A percentile compares a stretch with the other conserved stretches of the same genome.
Evolutionary conservation across 2,797 vertebrate genomes (phyloP).

Genomic region (Alosa sapidissima): DNA sequence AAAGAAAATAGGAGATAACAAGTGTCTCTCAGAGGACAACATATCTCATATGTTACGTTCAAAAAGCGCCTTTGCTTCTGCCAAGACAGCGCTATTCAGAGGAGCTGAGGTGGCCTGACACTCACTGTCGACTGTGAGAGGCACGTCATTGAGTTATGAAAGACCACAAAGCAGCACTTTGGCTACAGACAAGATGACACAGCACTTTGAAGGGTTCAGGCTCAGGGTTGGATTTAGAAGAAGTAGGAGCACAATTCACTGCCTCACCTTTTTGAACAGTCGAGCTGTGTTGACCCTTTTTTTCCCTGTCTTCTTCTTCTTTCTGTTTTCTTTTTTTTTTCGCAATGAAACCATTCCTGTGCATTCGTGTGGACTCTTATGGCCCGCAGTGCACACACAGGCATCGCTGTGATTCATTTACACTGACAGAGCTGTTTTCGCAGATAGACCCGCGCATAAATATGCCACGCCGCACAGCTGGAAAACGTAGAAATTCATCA

Average conservation of each 20-base stretch:
- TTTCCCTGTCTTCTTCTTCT: not conserved
- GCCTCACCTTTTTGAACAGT: slow-evolving; percentile 24
- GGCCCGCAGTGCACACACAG: slow-evolving; percentile 43
- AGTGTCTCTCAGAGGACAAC: not conserved
- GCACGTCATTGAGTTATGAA: not conserved
- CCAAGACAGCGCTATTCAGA: not conserved
- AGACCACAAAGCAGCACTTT: not conserved
- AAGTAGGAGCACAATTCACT: slow-evolving; percentile 34
- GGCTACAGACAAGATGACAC: not conserved
- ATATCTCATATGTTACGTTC: not conserved
- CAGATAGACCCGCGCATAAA: slow-evolving; percentile 69
- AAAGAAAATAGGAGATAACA: not conserved
- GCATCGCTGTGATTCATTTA: slow-evolving; percentile 66
- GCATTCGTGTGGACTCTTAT: slow-evolving; percentile 39
- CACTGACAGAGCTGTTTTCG: slow-evolving; percentile 72
- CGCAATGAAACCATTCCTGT: slow-evolving; percentile 32
- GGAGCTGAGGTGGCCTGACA: not conserved
- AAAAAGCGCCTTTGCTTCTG: not conserved
- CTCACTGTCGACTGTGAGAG: not conserved
- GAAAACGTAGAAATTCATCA: slow-evolving; percentile 76
- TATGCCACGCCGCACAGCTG: slow-evolving; percentile 72
- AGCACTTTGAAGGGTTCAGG: not conserved
- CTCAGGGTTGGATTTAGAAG: not conserved
- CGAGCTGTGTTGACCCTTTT: not conserved
- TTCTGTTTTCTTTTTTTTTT: not conserved